These are phyloP conservation scores for Emydoidea blandingii DNA, from an alignment of 2,797 vertebrate species.

Conservation along the genomic window DNA sequence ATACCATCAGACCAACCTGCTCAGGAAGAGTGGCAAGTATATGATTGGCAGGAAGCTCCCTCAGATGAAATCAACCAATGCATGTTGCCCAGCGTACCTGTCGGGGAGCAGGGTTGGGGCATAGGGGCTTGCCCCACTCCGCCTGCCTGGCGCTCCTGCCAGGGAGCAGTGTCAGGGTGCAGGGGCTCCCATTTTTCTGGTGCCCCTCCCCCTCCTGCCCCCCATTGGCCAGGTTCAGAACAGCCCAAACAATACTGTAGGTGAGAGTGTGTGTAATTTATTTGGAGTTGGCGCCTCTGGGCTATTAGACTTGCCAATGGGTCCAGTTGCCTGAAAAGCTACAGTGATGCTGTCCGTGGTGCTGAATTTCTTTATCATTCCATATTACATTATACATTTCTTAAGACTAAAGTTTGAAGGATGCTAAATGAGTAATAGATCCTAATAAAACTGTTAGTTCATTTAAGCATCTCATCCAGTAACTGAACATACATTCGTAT, in stretches of 20 bases:
- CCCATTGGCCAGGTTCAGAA: too few species aligned
- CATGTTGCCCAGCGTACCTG: background rate
- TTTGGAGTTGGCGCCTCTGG: background rate
- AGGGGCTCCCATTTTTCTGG: too few species aligned
- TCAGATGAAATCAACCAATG: background rate
- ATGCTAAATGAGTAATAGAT: background rate
- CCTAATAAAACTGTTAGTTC: background rate
- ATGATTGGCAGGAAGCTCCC: background rate
- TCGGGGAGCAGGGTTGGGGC: too few species aligned
- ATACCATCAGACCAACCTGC: background rate
- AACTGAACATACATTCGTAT: background rate
- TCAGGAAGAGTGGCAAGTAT: background rate
- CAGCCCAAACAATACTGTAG: background rate
- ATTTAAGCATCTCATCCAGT: background rate
- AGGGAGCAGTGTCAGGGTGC: too few species aligned
- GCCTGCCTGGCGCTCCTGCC: too few species aligned
- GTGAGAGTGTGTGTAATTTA: background rate
- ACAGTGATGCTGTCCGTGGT: background rate
- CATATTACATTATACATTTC: background rate
- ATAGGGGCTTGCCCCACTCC: too few species aligned
- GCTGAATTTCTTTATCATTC: background rate
- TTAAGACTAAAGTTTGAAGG: background rate
- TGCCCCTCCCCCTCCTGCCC: too few species aligned
- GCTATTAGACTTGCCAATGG: fast-evolving
- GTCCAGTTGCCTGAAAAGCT: background rate